These are phyloP conservation scores for Phytoseiulus persimilis DNA, from an alignment of 2,888 invertebrate genomes.

Conservation along the genomic window DNA sequence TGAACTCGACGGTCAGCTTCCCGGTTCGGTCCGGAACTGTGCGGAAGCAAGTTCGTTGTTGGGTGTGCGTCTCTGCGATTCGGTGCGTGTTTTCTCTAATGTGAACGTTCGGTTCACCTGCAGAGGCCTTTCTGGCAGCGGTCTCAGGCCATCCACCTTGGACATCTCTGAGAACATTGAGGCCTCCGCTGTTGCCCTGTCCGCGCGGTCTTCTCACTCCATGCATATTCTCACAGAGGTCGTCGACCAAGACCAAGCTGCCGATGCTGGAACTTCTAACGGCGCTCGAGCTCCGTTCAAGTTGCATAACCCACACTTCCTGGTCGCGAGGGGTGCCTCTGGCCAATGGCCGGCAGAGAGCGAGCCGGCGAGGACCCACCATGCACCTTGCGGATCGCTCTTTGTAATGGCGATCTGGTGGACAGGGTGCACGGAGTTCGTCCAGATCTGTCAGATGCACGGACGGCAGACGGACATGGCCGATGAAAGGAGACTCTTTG, in stretches of 20 bases:
- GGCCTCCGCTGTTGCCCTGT: background rate
- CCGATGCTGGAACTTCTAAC: background rate
- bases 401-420: background rate
- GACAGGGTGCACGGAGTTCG: background rate
- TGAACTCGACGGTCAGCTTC: too few species aligned
- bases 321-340: background rate
- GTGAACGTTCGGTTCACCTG: background rate
- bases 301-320: conserved; percentile 5
- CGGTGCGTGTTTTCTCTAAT: background rate
- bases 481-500: background rate
- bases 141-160: background rate
- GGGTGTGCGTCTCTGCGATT: background rate
- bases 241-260: background rate
- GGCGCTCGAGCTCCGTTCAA: background rate
- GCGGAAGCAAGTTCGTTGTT: background rate
- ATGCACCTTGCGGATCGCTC: background rate
- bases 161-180: conserved; percentile 5
- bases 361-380: background rate
- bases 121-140: background rate
- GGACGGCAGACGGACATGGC: background rate
- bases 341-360: background rate
- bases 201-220: background rate
- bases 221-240: background rate
- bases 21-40: background rate
- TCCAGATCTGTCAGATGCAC: background rate